phyloP scores from a whole-genome alignment of 2,797 vertebrate genomes.

The Podargus strigoides region DNA sequence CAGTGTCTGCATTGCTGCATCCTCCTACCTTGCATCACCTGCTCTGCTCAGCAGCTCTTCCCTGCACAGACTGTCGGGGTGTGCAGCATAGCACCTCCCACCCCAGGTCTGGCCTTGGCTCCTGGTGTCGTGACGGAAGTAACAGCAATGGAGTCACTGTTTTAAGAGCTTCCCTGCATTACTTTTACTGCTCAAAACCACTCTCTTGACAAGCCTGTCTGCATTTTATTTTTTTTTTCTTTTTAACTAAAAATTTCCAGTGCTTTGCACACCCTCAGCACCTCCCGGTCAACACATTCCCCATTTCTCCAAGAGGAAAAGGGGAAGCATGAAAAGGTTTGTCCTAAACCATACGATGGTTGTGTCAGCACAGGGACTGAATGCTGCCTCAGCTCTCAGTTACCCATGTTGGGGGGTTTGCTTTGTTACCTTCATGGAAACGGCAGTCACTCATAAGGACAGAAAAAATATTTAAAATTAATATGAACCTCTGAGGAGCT shows the following conservation, averaged over 20 bases:
- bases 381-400: background rate
- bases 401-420: background rate
- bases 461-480: background rate
- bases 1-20: rapidly evolving
- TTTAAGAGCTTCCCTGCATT: too few relatives aligned
- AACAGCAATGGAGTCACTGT: too few relatives aligned
- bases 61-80: rapidly evolving
- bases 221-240: too few relatives aligned
- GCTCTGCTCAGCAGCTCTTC: background rate
- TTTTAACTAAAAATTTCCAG: background rate
- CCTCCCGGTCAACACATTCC: background rate
- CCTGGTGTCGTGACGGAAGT: background rate
- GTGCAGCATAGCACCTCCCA: rapidly evolving
- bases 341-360: background rate
- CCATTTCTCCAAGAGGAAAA: background rate
- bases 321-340: background rate
- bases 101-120: background rate
- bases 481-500: background rate
- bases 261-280: background rate
- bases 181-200: too few relatives aligned
- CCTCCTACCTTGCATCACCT: background rate
- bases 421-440: background rate
- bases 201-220: too few relatives aligned
- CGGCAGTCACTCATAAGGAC: background rate
- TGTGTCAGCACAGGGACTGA: background rate